These are phyloP conservation scores for Galaxias olidus DNA, from an alignment of 2,797 vertebrate species.

Conservation along the genomic window DNA sequence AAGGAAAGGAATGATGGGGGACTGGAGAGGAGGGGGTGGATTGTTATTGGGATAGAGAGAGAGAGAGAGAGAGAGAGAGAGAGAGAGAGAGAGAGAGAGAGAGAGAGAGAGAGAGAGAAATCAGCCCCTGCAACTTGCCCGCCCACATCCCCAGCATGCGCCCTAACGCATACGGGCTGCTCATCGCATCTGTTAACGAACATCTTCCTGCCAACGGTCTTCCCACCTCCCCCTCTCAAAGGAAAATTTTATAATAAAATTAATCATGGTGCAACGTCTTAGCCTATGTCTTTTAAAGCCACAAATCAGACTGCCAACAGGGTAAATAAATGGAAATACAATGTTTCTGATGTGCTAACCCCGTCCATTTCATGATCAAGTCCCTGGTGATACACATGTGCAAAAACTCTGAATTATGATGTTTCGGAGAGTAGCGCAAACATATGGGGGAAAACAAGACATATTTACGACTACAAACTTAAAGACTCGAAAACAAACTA, in stretches of 20 bases:
- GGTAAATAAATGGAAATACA: no score
- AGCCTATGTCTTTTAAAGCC: no score
- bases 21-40: neutral
- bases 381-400: no score
- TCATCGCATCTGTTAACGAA: constrained; percentile 60
- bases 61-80: neutral
- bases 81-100: neutral
- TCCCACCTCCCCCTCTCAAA: constrained; percentile 8
- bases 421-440: no score
- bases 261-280: no score
- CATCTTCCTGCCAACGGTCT: constrained; percentile 30
- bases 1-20: neutral
- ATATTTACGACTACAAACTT: no score
- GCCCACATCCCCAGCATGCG: constrained; percentile 53
- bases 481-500: no score
- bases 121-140: constrained; percentile 38
- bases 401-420: no score
- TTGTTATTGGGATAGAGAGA: neutral
- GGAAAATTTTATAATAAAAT: neutral
- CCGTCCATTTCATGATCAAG: no score
- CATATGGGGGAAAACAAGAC: no score
- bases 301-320: no score
- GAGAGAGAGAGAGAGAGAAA: constrained; percentile 16
- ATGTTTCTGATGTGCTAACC: no score
- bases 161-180: constrained; percentile 55